Conservation (phyloP, 2,113 vertebrate genomes). For the Pelvicachromis taeniatus region DNA sequence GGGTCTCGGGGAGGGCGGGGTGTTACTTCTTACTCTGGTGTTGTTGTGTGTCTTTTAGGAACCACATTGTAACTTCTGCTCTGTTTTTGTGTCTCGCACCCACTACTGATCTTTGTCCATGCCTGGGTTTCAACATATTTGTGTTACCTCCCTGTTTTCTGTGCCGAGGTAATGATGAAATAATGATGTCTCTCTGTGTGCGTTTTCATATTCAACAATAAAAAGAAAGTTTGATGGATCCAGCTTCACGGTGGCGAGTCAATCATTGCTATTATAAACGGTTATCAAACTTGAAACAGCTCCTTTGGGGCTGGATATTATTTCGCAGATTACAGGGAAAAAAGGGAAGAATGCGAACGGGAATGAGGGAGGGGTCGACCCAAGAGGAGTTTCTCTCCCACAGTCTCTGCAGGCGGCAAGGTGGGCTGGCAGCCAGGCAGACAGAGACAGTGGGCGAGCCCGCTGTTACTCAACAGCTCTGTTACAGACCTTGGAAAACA, state of each 20-base stretch:
- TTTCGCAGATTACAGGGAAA: not conserved
- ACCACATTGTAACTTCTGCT: slow-evolving; percentile 1
- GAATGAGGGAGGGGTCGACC: not conserved
- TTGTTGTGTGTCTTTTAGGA: not conserved
- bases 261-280: not conserved
- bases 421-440: not conserved
- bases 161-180: not conserved
- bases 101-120: not conserved
- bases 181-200: slow-evolving; percentile 42
- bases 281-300: not conserved
- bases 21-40: not conserved
- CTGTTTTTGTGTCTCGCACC: not conserved
- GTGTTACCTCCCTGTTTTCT: slow-evolving; percentile 17
- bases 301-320: not conserved
- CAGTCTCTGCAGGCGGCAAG: not conserved
- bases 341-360: not conserved
- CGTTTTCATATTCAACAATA: slow-evolving; percentile 46
- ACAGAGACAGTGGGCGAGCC: not conserved
- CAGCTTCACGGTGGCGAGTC: not conserved
- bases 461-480: slow-evolving; percentile 11
- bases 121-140: not conserved
- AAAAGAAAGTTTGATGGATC: slow-evolving; percentile 44
- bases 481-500: not conserved
- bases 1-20: not conserved
- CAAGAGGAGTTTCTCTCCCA: not conserved